Base-by-base conservation (phyloP, 2,888 invertebrate species). In the Drosophila quasianomalipes region DNA sequence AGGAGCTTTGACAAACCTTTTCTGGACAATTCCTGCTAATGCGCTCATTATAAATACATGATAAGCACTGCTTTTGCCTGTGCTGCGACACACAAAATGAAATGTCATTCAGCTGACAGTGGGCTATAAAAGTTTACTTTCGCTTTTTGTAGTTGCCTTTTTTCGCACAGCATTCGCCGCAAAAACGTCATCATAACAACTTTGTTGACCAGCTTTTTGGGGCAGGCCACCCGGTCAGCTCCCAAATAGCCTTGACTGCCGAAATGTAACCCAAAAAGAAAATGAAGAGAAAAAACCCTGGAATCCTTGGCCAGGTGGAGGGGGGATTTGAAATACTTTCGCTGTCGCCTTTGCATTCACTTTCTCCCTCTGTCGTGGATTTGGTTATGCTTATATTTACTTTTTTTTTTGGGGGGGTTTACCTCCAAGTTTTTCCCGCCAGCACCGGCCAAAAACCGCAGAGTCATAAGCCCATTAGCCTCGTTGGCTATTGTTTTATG, bases 391-490 rank as follows among this genome's bases (percentile, higher is more conserved):
- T 16, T 47, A 9, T 47, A 9, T 22, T 22, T 16, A 26, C n/a
- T 12, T 44, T 26, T 22, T 26, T 47, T 44, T 55, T 57, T 16
- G 22, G 26, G 22, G 33, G 41, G 30, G 41, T n/a, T 41, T 26
- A 41, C 16, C 41, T 41, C 35, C 41, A 61, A 68, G 57, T 35
- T 63, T 39, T 69, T 59, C 58, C 69, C 30, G 58, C 70, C 51
- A 26, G 49, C 47, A 41, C 10, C 35, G 66, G 39, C 70, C 70
- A 66, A 74, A 70, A 83, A 88, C 88, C 85, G 88, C 85, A 85
- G 80, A 88, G 82, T 85, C 88, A 85, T 85, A 85, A 85, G 83
- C 88, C 85, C 88, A 82, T 85, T 88, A 88, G 77, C 85, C 74
- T 74, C 57, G 72, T 49, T 35, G 70, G 76, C 81, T 74, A 85